Evolutionary conservation across 2,113 vertebrate genomes (phyloP).

Genomic region (Salminus brasiliensis): DNA sequence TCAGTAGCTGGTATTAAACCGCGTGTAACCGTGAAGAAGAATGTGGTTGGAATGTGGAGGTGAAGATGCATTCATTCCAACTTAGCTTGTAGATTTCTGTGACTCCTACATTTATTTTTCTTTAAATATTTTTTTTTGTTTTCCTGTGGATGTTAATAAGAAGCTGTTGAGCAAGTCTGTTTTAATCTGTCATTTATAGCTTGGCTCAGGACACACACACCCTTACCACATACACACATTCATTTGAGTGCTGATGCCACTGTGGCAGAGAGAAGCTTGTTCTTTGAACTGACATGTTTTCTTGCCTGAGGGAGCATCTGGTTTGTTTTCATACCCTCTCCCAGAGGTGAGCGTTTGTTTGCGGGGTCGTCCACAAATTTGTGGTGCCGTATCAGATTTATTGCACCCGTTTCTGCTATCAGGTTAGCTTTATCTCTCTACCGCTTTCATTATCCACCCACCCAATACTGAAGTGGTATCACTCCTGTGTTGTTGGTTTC

Average conservation of each 20-base stretch:
- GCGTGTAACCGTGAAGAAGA: too few species aligned
- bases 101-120: too few species aligned
- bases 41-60: too few species aligned
- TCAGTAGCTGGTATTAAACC: too few species aligned
- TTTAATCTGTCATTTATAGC: constrained; percentile 33
- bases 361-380: constrained; percentile 30
- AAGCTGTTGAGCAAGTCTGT: not conserved
- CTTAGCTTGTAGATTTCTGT: too few species aligned
- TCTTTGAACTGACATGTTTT: constrained; percentile 34
- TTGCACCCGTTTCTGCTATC: constrained; percentile 32
- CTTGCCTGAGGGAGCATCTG: constrained; percentile 22
- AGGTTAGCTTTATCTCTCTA: constrained; percentile 33
- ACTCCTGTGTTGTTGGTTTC: constrained; percentile 8
- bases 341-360: constrained; percentile 23
- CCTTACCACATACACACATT: not conserved
- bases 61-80: too few species aligned
- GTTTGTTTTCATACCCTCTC: constrained; percentile 22
- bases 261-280: not conserved
- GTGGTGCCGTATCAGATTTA: constrained; percentile 34
- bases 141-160: constrained; percentile 1
- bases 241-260: constrained; percentile 1
- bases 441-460: constrained; percentile 29
- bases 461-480: constrained; percentile 1
- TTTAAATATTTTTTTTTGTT: not conserved
- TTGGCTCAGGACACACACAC: not conserved